phyloP scores from a whole-genome alignment of 2,113 vertebrate species.

The Anoplopoma fimbria region DNA sequence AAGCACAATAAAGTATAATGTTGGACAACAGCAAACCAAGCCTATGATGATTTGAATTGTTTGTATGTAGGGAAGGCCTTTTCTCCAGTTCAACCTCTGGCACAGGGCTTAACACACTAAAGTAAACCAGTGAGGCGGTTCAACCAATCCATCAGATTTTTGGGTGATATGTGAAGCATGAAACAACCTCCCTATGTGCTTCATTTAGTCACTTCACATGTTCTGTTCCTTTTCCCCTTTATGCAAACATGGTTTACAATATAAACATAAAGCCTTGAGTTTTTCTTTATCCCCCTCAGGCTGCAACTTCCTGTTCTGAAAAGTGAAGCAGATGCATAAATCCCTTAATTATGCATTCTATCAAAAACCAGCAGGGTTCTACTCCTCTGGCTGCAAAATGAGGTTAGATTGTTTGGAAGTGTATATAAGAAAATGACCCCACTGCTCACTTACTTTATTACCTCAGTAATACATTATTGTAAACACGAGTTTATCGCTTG shows the following conservation, averaged over 20 bases:
- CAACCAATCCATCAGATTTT: constrained; percentile 21
- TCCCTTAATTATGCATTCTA: too few species aligned
- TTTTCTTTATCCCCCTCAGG: constrained; percentile 13
- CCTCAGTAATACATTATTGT: neutral
- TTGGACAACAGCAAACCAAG: neutral
- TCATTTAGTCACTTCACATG: constrained; percentile 21
- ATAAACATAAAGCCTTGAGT: constrained; percentile 17
- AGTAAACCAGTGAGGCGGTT: constrained; percentile 15
- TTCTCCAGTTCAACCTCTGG: constrained; percentile 20
- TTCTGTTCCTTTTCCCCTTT: neutral
- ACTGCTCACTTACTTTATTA: neutral
- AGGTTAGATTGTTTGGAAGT: too few species aligned
- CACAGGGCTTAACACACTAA: constrained; percentile 21
- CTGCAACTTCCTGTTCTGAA: too few species aligned
- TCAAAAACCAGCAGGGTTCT: too few species aligned
- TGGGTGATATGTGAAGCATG: constrained; percentile 26
- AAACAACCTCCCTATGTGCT: constrained; percentile 26
- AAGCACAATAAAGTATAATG: neutral
- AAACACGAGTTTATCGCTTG: neutral
- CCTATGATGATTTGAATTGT: neutral
- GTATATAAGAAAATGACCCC: neutral
- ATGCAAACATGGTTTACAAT: constrained; percentile 5
- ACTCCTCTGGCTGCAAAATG: too few species aligned
- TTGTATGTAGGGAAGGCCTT: neutral
- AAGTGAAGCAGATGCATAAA: too few species aligned